These are phyloP conservation scores for Fissipunctia ypsillon DNA, from an alignment of 2,888 invertebrate species.

Conservation along the genomic window DNA sequence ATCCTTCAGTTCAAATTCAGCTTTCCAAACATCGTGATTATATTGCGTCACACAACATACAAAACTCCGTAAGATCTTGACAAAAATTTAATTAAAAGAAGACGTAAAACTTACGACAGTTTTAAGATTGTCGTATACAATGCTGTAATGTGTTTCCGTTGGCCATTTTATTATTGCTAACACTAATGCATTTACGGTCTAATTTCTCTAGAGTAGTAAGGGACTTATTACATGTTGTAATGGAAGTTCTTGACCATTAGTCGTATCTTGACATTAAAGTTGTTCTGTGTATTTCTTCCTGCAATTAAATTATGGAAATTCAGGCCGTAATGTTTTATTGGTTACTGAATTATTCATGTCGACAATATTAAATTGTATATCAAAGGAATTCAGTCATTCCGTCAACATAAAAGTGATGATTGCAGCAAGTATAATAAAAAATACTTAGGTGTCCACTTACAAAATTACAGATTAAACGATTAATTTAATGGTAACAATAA, in stretches of 20 bases:
- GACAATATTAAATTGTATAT: neutral
- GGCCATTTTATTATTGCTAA: slow-evolving; percentile 69
- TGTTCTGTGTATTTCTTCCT: neutral
- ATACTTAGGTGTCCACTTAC: neutral
- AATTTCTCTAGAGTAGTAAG: slow-evolving; percentile 68
- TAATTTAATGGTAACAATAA: neutral
- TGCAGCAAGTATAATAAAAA: neutral
- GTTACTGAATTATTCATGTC: neutral
- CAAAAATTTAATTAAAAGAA: neutral
- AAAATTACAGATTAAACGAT: neutral
- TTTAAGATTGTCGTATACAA: slow-evolving; percentile 32
- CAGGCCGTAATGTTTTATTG: neutral
- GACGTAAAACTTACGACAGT: slow-evolving; percentile 11
- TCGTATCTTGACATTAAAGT: neutral
- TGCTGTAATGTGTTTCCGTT: slow-evolving; percentile 59
- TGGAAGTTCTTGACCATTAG: slow-evolving; percentile 47
- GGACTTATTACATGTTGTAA: slow-evolving; percentile 61
- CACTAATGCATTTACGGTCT: slow-evolving; percentile 72
- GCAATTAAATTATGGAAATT: neutral
- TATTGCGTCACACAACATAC: neutral
- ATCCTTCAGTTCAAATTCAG: neutral
- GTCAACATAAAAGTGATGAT: no score
- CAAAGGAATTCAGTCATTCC: neutral
- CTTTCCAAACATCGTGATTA: neutral
- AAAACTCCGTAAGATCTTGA: neutral